Evolutionary conservation across 1,140 invertebrate genomes (phyloP).

Genomic region (Calliphora vicina): DNA sequence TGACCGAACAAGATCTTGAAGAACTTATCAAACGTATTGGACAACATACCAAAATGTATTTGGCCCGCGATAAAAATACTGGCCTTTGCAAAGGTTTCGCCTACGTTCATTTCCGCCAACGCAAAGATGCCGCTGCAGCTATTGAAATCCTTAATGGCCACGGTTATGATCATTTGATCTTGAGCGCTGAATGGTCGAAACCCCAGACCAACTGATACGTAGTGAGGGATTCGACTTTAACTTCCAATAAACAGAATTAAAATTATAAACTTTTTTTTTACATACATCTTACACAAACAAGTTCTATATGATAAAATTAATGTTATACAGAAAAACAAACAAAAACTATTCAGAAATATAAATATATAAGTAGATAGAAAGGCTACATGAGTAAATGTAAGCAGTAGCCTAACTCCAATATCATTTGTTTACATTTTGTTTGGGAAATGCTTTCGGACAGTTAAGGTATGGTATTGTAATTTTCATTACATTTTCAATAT

Average conservation of each 20-base stretch:
- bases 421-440: background rate
- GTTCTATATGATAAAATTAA: background rate
- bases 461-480: too few species aligned
- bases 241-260: conserved; percentile 28
- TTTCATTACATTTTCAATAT: too few species aligned
- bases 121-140: conserved; percentile 89
- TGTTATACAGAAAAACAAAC: background rate
- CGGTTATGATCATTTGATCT: conserved; percentile 97
- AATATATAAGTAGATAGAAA: background rate
- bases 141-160: conserved; percentile 91
- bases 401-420: background rate
- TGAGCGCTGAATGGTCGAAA: conserved; percentile 99
- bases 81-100: conserved; percentile 93
- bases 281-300: background rate
- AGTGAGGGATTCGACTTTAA: background rate
- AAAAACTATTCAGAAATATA: background rate
- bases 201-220: conserved; percentile 66
- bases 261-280: background rate
- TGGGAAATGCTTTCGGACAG: too few species aligned
- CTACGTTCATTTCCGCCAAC: conserved; percentile 93
- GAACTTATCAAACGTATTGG: conserved; percentile 83
- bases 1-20: conserved; percentile 92
- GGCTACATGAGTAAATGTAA: background rate
- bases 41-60: conserved; percentile 77
- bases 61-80: conserved; percentile 86